Conservation (phyloP, 2,888 invertebrate species). For the Epirrhoe tristata region DNA sequence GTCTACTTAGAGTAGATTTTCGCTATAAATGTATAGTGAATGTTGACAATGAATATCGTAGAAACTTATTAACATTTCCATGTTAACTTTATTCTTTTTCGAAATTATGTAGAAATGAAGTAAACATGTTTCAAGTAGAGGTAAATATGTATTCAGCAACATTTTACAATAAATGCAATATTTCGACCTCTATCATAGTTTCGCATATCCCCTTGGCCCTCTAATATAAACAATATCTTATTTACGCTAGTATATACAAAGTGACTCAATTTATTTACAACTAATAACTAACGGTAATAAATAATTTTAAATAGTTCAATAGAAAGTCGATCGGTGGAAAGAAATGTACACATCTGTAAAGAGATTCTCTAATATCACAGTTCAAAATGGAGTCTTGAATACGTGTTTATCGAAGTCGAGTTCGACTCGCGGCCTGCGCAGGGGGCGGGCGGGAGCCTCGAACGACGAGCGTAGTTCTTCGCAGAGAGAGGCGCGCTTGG, state of each 20-base stretch:
- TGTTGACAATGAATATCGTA: slow-evolving; percentile 23
- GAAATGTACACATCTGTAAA: slow-evolving; percentile 52
- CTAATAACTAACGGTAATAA: slow-evolving; percentile 67
- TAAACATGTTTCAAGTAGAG: slow-evolving; percentile 40
- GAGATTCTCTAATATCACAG: slow-evolving; percentile 75
- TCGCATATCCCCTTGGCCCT: slow-evolving; percentile 40
- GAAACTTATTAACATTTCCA: neutral
- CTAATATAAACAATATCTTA: slow-evolving; percentile 48
- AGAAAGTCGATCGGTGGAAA: slow-evolving; percentile 70
- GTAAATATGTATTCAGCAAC: slow-evolving; percentile 60
- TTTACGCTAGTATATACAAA: slow-evolving; percentile 72
- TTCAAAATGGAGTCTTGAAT: slow-evolving; percentile 79
- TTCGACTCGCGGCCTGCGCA: slow-evolving; percentile 43
- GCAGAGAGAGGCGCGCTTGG: slow-evolving; percentile 72
- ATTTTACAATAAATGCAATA: slow-evolving; percentile 71
- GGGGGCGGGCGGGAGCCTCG: slow-evolving; percentile 34
- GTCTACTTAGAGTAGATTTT: slow-evolving; percentile 10
- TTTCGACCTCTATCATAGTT: slow-evolving; percentile 52
- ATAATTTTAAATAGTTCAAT: slow-evolving; percentile 67
- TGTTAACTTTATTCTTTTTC: neutral
- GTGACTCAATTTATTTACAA: slow-evolving; percentile 68
- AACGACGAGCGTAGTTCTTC: slow-evolving; percentile 54
- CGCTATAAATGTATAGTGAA: slow-evolving; percentile 7
- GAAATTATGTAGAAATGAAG: slow-evolving; percentile 28
- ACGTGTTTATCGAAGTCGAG: slow-evolving; percentile 63